Conservation (phyloP, 35 echinoderm and acorn worm genomes). For the Heliocidaris erythrogramma region DNA sequence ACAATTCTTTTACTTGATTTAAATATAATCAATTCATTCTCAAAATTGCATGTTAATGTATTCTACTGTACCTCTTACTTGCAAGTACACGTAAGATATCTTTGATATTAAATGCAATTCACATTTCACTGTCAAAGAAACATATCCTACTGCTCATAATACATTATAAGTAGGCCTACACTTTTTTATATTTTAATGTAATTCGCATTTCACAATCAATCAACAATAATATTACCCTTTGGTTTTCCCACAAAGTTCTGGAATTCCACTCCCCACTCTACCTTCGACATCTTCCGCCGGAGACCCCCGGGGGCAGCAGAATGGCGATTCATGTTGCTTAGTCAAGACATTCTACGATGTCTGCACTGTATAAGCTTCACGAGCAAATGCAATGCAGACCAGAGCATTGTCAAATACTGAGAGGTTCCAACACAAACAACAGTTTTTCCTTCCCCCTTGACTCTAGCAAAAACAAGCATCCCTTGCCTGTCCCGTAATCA, state of each 20-base stretch:
- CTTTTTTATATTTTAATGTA: too few relatives aligned
- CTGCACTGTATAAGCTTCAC: not conserved
- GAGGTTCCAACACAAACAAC: not conserved
- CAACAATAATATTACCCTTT: not conserved
- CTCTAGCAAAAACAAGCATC: not conserved
- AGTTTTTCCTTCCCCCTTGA: not conserved
- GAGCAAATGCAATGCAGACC: not conserved
- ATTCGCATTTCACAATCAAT: not conserved
- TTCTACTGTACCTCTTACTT: too few relatives aligned
- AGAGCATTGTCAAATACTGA: not conserved
- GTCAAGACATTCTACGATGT: not conserved
- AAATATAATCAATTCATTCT: too few relatives aligned
- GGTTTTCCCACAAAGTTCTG: not conserved
- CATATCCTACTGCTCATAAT: too few relatives aligned
- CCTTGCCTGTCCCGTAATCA: too few relatives aligned
- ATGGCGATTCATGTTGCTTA: not conserved
- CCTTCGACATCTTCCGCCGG: not conserved
- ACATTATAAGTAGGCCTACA: too few relatives aligned
- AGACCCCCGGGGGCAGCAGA: not conserved
- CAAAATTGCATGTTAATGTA: too few relatives aligned
- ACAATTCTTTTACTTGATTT: too few relatives aligned
- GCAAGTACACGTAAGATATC: too few relatives aligned
- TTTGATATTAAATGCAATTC: too few relatives aligned
- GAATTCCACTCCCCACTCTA: not conserved
- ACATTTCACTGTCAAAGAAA: too few relatives aligned